Evolutionary conservation across 2,797 vertebrate species (phyloP).

Genomic region (Yasuhikotakia modesta): DNA sequence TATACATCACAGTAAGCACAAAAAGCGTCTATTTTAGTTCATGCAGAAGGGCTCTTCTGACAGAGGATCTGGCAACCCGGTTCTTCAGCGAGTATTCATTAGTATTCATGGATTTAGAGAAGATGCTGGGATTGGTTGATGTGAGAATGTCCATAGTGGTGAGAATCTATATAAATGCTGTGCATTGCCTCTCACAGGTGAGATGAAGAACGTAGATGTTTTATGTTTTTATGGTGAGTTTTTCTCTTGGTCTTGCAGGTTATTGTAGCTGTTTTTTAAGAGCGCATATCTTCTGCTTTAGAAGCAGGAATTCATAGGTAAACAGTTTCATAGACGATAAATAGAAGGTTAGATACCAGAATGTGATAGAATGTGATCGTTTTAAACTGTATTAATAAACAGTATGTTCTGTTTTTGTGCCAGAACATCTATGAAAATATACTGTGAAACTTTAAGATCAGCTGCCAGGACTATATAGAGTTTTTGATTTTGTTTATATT

Average conservation of each 20-base stretch:
- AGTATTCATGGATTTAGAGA: neutral
- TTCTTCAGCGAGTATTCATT: slow-evolving; percentile 4
- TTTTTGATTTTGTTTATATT: neutral
- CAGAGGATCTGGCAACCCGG: slow-evolving; percentile 11
- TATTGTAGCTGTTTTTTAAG: neutral
- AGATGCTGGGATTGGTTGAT: neutral
- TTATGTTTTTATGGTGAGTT: slow-evolving; percentile 30
- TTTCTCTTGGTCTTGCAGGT: slow-evolving; percentile 39
- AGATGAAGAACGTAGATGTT: slow-evolving; percentile 10
- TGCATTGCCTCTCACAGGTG: slow-evolving; percentile 33
- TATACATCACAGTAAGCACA: slow-evolving; percentile 28
- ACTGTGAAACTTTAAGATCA: slow-evolving; percentile 41
- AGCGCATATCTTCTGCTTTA: slow-evolving; percentile 1
- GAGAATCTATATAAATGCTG: slow-evolving; percentile 21
- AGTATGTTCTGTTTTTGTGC: slow-evolving; percentile 27
- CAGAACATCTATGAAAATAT: slow-evolving; percentile 23
- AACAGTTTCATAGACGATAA: neutral
- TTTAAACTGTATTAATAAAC: slow-evolving; percentile 28
- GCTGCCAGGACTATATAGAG: slow-evolving; percentile 7
- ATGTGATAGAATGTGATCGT: slow-evolving; percentile 23
- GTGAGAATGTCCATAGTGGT: slow-evolving; percentile 11
- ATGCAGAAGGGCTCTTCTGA: neutral
- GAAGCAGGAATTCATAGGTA: slow-evolving; percentile 3
- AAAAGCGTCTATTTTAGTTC: slow-evolving; percentile 4
- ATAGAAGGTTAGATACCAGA: slow-evolving; percentile 14